A percentile compares a stretch with the other conserved stretches of the same genome.
phyloP scores from a whole-genome alignment of 2,888 invertebrate genomes.

The Caenorhabditis sp. region DNA sequence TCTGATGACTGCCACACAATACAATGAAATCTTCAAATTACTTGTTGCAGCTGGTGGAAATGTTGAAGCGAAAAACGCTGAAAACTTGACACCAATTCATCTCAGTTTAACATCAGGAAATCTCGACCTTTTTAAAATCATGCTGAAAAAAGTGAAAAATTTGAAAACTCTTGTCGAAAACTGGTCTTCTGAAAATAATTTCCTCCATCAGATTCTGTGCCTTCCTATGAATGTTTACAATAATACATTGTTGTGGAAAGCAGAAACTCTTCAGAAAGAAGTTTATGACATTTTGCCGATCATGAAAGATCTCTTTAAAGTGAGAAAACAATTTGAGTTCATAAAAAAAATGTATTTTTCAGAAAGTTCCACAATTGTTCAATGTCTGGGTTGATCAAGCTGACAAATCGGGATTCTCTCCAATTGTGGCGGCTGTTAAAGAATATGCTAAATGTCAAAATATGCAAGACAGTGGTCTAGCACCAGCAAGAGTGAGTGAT shows the following conservation, averaged over 20 bases:
- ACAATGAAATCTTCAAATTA: conserved; percentile 43
- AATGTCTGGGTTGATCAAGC: conserved; percentile 20
- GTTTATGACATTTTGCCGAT: conserved; percentile 44
- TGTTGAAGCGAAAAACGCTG: conserved; percentile 26
- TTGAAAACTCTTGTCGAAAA: conserved; percentile 32
- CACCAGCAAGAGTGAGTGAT: background rate
- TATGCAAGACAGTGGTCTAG: background rate
- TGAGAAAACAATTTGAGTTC: background rate
- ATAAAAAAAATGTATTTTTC: background rate
- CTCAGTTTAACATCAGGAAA: conserved; percentile 40
- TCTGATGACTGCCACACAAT: conserved; percentile 39
- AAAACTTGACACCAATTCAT: conserved; percentile 42
- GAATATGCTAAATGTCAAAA: conserved; percentile 11
- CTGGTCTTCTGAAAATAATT: conserved; percentile 33
- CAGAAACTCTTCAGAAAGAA: conserved; percentile 13
- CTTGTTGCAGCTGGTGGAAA: conserved; percentile 43
- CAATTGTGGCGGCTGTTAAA: conserved; percentile 29
- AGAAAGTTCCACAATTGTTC: conserved; percentile 16
- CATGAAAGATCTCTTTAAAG: conserved; percentile 19
- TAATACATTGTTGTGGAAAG: conserved; percentile 30
- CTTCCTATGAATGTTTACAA: conserved; percentile 41
- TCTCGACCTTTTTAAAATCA: conserved; percentile 30
- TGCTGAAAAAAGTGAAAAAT: conserved; percentile 32
- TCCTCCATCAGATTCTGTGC: conserved; percentile 39
- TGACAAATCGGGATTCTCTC: conserved; percentile 28